Percentiles rank a stretch among this genome's conserved stretches.
Conservation (phyloP, 1,140 invertebrate species). For the Zelostemma sp. region DNA sequence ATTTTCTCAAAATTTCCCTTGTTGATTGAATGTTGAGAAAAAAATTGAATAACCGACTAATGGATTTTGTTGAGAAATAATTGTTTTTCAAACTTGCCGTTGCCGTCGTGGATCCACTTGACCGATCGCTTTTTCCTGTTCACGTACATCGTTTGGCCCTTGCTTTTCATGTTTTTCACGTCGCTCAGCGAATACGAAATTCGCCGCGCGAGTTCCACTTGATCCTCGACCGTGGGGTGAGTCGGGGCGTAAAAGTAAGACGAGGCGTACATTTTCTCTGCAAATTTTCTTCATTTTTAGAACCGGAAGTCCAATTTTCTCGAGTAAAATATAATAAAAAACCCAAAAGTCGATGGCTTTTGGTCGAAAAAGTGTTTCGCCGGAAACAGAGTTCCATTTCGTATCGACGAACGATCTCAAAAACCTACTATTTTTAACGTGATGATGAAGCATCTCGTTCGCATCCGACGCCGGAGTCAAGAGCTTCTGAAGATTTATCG, state of each 20-base stretch:
- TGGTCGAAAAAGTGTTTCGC: too few relatives aligned
- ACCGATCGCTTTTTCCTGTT: conserved; percentile 92
- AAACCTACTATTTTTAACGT: conserved; percentile 75
- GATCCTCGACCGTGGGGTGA: conserved; percentile 95
- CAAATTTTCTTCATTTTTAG: too few relatives aligned
- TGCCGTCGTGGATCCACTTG: conserved; percentile 94
- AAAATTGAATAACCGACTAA: too few relatives aligned
- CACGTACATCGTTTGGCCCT: conserved; percentile 96
- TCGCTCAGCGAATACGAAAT: conserved; percentile 94
- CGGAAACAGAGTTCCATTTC: too few relatives aligned
- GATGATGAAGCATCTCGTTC: conserved; percentile 74
- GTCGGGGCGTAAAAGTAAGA: conserved; percentile 93
- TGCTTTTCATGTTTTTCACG: conserved; percentile 90
- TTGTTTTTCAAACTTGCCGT: too few relatives aligned
- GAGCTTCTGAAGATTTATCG: conserved; percentile 85
- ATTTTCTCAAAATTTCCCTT: too few relatives aligned
- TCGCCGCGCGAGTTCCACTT: conserved; percentile 89
- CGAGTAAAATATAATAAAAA: too few relatives aligned
- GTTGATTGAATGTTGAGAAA: too few relatives aligned
- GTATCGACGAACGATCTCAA: too few relatives aligned
- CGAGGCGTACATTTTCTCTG: conserved; percentile 92
- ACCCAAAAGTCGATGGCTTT: too few relatives aligned
- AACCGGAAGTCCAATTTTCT: too few relatives aligned
- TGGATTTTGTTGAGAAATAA: too few relatives aligned
- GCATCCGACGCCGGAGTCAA: conserved; percentile 86